phyloP scores from a whole-genome alignment of 2,113 vertebrate species.

The Ammodytes marinus region DNA sequence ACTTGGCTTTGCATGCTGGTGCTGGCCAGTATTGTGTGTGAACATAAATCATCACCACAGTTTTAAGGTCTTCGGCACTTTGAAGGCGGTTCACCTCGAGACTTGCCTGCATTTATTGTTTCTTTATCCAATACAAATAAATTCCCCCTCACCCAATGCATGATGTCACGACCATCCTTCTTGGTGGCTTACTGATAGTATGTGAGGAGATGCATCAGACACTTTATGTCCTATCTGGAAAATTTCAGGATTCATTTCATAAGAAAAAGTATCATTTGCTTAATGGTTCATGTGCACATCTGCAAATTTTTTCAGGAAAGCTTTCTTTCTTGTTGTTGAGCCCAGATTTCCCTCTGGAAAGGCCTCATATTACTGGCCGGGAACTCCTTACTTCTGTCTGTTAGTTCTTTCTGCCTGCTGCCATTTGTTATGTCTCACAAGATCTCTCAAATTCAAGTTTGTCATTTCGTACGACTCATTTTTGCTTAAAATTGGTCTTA shows the following conservation, averaged over 20 bases:
- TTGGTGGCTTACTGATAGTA: conserved; percentile 20
- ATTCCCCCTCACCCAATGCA: not conserved
- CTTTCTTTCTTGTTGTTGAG: conserved; percentile 18
- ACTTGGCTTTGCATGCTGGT: conserved; percentile 27
- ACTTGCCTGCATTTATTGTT: conserved; percentile 33
- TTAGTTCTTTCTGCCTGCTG: not conserved
- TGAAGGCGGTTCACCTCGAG: conserved; percentile 6
- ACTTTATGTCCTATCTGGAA: conserved; percentile 30
- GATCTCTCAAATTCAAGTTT: conserved; percentile 4
- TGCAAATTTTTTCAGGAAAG: conserved; percentile 1
- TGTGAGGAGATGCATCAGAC: conserved; percentile 15
- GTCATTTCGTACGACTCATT: not conserved
- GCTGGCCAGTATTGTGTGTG: conserved; percentile 16
- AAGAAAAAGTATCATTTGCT: conserved; percentile 14
- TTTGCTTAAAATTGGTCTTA: not conserved
- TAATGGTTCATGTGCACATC: not conserved
- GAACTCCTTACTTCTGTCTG: not conserved
- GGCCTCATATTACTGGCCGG: conserved; percentile 1
- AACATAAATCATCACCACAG: conserved; percentile 28
- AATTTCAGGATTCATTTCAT: conserved; percentile 11
- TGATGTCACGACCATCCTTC: conserved; percentile 15
- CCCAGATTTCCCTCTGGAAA: not conserved
- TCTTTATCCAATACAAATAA: not conserved
- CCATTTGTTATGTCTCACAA: conserved; percentile 5
- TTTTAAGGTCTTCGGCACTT: conserved; percentile 23